These are phyloP conservation scores for Actenoides hombroni DNA, from an alignment of 2,113 vertebrate genomes.

Conservation along the genomic window DNA sequence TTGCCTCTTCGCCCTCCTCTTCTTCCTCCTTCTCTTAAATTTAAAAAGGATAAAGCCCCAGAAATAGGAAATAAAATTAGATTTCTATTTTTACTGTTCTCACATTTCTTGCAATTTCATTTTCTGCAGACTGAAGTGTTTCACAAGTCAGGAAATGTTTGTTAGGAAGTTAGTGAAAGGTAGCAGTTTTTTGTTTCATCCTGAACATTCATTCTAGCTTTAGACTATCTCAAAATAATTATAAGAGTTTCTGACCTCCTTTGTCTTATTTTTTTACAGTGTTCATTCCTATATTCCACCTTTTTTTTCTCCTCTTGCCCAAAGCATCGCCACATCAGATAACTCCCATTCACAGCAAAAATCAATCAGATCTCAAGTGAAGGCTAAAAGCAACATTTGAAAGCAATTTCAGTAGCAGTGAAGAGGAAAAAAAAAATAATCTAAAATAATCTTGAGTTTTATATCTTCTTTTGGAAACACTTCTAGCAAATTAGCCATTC, in stretches of 20 bases:
- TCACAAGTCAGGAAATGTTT: background rate
- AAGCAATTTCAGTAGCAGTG: background rate
- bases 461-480: background rate
- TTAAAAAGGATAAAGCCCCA: background rate
- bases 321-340: background rate
- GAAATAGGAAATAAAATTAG: background rate
- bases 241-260: background rate
- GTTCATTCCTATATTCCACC: background rate
- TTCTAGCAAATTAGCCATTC: background rate
- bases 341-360: background rate
- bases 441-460: background rate
- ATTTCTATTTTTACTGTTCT: background rate
- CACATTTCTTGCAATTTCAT: background rate
- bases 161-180: background rate
- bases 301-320: background rate
- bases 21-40: background rate
- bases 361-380: background rate
- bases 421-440: fast-evolving
- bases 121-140: background rate
- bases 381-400: background rate
- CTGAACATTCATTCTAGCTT: background rate
- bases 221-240: background rate
- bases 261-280: background rate
- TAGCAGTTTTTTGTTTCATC: background rate
- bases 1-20: background rate